Percentiles rank a stretch among this genome's conserved stretches.
These are phyloP conservation scores for Pocillopora verrucosa DNA, from an alignment of 64 coral and sea anemone genomes.

Conservation along the genomic window DNA sequence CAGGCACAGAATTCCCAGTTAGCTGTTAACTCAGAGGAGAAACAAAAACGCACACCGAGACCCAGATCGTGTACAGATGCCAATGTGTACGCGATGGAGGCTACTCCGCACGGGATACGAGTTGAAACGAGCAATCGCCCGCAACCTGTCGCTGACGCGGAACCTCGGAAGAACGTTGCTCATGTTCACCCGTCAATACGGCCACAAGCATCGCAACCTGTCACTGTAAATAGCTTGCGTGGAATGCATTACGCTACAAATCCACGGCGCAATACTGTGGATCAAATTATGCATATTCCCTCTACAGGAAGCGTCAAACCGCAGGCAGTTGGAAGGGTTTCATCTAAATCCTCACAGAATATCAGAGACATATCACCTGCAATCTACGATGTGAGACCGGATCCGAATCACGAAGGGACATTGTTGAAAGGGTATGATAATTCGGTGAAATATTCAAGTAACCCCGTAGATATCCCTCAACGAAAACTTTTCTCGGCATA, in stretches of 20 bases:
- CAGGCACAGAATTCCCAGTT: background rate
- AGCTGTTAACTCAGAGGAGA: background rate
- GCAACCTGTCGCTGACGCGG: constrained; percentile 5
- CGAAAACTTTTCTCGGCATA: constrained; percentile 22
- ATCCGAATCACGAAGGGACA: background rate
- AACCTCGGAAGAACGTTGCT: constrained; percentile 18
- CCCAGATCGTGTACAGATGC: constrained; percentile 48
- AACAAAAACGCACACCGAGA: background rate
- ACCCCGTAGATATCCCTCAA: background rate
- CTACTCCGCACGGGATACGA: constrained; percentile 25
- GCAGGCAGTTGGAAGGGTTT: background rate
- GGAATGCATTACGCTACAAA: constrained; percentile 47
- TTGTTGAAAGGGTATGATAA: background rate
- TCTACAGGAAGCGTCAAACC: background rate
- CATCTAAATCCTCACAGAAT: constrained; percentile 13
- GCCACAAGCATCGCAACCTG: constrained; percentile 30
- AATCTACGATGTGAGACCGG: constrained; percentile 25
- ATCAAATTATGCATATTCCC: background rate
- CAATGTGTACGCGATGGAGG: constrained; percentile 31
- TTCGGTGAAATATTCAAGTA: constrained; percentile 12
- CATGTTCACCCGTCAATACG: constrained; percentile 29
- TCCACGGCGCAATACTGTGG: constrained; percentile 7
- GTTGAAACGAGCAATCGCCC: constrained; percentile 17
- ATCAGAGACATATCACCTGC: background rate
- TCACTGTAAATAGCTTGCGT: constrained; percentile 59